Conservation (phyloP, 2,113 vertebrate species). For the Corvus moneduloides region DNA sequence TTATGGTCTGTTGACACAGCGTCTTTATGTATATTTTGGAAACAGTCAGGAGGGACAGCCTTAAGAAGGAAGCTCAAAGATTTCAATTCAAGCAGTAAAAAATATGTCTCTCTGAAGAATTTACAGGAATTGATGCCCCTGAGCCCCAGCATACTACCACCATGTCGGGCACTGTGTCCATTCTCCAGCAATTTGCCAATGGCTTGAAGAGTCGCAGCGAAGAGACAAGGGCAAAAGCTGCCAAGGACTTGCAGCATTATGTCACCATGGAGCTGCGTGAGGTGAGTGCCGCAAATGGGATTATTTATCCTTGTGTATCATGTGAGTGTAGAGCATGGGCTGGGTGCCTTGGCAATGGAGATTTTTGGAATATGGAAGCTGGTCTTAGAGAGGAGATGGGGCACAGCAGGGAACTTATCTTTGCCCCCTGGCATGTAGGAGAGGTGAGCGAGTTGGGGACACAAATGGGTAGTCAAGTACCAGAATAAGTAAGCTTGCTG, state of each 20-base stretch:
- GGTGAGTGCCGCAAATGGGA: slow-evolving; percentile 60
- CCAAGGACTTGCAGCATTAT: slow-evolving; percentile 97
- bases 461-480: neutral
- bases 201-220: slow-evolving; percentile 95
- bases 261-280: slow-evolving; percentile 97
- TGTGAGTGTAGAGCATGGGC: neutral
- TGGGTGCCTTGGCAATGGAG: neutral
- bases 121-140: slow-evolving; percentile 56
- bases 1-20: neutral
- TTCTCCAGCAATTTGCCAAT: slow-evolving; percentile 94
- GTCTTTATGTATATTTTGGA: neutral
- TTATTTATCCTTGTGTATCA: rapidly evolving
- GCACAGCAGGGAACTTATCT: neutral
- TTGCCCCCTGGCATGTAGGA: neutral
- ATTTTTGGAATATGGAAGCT: neutral
- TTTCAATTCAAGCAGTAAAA: neutral
- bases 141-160: neutral
- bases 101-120: neutral
- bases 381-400: neutral
- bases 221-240: slow-evolving; percentile 91
- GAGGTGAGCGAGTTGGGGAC: neutral
- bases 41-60: neutral
- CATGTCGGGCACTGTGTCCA: slow-evolving; percentile 91
- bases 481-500: neutral
- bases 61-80: neutral